Base-by-base conservation (phyloP, 2,888 invertebrate species). In the Hipparchia semele region DNA sequence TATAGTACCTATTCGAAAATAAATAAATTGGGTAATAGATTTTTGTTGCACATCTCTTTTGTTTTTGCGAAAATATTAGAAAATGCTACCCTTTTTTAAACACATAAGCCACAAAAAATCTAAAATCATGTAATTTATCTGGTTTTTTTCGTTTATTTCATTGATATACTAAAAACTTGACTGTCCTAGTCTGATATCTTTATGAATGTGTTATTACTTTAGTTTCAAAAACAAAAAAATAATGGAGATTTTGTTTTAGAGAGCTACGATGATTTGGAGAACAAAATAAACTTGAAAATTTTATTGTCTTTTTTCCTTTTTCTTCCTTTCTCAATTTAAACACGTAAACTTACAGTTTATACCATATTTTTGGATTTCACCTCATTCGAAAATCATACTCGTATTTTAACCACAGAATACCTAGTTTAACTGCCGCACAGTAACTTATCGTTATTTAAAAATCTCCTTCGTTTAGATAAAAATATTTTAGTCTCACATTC, bases 191-290 rank as follows among this genome's bases (percentile, higher is more conserved):
- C 91, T 88, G 80, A 82, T 82, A 84, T 51, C 82, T 86, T 83
- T 86, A 67, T 51, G 13, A 2, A 33, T 65, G 33, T 6, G 49
- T 62, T 49, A 8, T 56, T 67, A 58, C 4, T 45, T 67, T 8
- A 58, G 58, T 69, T 67, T 73, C 58, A 72, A 75, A 72, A 65
- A 68, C 39, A 60, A 82, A 81, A 53, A 39, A 79, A 79, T 81
- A 83, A 84, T 83, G 83, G 90, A 90, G 91, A 91, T 90, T 90
- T 88, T 84, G 86, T 85, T 88, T 89, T 86, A 90, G 87, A 90
- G 87, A 90, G 87, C 88, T 73, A 6, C 49, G 23, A 64, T 74
- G 65, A 81, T 82, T 82, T 82, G 81, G 83, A 87, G 84, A 90
- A 89, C 90, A 90, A 90, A 90, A 86, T 79, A 84, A 84, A 81